Conservation (phyloP, 1,140 invertebrate genomes). For the Protaetia brevitarsis region DNA sequence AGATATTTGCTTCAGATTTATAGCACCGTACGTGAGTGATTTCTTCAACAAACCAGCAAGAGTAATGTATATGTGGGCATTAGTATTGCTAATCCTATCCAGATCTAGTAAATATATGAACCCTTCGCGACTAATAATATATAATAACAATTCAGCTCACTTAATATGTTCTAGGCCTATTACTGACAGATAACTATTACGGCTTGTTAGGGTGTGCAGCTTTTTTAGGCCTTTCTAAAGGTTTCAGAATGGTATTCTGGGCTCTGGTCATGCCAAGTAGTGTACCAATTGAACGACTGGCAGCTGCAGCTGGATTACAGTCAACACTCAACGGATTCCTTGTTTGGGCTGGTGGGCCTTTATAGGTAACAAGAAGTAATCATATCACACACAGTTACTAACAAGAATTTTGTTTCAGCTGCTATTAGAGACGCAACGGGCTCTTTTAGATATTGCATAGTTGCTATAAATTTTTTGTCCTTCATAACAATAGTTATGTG, state of each 20-base stretch:
- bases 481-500: constrained; percentile 11
- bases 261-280: constrained; percentile 62
- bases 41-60: constrained; percentile 43
- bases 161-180: constrained; percentile 27
- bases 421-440: neutral
- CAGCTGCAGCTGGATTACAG: constrained; percentile 61
- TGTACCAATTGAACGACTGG: constrained; percentile 60
- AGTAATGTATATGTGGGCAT: constrained; percentile 46
- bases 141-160: constrained; percentile 13
- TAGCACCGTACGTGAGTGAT: constrained; percentile 59
- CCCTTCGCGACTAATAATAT: neutral
- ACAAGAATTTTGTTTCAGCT: constrained; percentile 28
- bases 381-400: neutral
- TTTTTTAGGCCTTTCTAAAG: constrained; percentile 62
- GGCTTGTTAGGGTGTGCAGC: constrained; percentile 48
- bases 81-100: constrained; percentile 41
- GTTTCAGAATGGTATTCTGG: constrained; percentile 64
- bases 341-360: constrained; percentile 38
- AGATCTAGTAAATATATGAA: constrained; percentile 43
- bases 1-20: constrained; percentile 59
- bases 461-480: neutral
- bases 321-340: constrained; percentile 56
- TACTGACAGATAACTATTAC: constrained; percentile 29
- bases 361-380: constrained; percentile 22
- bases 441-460: neutral